These are phyloP conservation scores for Gila orcuttii DNA, from an alignment of 2,113 vertebrate genomes.

Conservation along the genomic window DNA sequence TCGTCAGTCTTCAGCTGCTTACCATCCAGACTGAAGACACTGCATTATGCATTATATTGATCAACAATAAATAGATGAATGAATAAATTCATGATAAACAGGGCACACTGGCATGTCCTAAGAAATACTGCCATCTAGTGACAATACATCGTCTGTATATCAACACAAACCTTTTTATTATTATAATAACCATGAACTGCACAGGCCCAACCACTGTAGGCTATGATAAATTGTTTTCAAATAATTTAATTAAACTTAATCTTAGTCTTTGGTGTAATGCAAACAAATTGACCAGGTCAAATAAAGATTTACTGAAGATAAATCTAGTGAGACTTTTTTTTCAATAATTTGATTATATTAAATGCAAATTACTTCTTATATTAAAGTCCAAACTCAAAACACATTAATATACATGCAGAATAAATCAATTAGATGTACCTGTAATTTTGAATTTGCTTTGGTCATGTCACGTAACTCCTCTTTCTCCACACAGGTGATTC, in stretches of 20 bases:
- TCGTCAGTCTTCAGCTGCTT: not conserved
- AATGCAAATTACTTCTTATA: not conserved
- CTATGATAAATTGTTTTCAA: not conserved
- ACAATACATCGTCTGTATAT: not conserved
- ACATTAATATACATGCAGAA: not conserved
- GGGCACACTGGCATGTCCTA: not conserved
- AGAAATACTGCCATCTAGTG: constrained; percentile 50
- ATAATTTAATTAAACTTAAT: not conserved
- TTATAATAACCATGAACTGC: not conserved
- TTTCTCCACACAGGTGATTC: not conserved
- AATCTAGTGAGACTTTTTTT: not conserved
- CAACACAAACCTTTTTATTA: not conserved
- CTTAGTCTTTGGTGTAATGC: too few species aligned
- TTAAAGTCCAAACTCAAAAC: not conserved
- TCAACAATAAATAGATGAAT: constrained; percentile 28
- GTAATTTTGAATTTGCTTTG: not conserved
- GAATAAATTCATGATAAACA: not conserved
- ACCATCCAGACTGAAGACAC: not conserved
- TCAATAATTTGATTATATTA: not conserved
- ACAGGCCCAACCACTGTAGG: not conserved
- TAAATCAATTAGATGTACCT: not conserved
- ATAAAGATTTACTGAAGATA: not conserved
- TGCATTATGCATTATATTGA: constrained; percentile 15
- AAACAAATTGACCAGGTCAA: not conserved
- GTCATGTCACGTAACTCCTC: not conserved